Percentiles rank a stretch among this genome's conserved stretches.
These are phyloP conservation scores for Manis javanica DNA, from an alignment of 2,797 vertebrate genomes.

Conservation along the genomic window DNA sequence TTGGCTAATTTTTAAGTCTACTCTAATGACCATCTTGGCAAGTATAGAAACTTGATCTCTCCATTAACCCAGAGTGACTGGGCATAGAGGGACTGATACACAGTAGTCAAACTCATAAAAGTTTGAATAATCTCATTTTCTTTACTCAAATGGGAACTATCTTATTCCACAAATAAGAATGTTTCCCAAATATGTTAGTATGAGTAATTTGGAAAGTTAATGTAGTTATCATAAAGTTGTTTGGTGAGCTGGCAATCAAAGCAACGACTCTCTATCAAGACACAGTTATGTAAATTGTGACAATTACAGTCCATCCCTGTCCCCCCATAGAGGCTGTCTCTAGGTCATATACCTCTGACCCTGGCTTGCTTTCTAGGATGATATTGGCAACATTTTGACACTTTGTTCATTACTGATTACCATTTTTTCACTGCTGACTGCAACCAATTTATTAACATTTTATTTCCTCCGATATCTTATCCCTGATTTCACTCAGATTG, in stretches of 20 bases:
- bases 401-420: not conserved
- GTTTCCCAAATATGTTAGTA: not conserved
- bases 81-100: not conserved
- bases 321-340: not conserved
- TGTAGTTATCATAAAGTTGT: not conserved
- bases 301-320: not conserved
- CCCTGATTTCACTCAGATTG: not conserved
- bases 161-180: not conserved
- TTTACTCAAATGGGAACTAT: not conserved
- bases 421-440: not conserved
- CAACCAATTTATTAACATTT: not conserved
- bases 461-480: not conserved
- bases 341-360: not conserved
- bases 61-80: not conserved
- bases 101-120: not conserved
- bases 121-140: not conserved
- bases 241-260: constrained; percentile 27
- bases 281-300: not conserved
- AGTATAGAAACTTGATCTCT: not conserved
- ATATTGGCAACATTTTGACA: not conserved
- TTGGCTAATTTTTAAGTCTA: not conserved
- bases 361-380: not conserved
- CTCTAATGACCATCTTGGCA: not conserved
- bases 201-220: not conserved
- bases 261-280: not conserved